Base-by-base conservation (phyloP, 2,113 vertebrate genomes). In the Phylloscopus whistleri region DNA sequence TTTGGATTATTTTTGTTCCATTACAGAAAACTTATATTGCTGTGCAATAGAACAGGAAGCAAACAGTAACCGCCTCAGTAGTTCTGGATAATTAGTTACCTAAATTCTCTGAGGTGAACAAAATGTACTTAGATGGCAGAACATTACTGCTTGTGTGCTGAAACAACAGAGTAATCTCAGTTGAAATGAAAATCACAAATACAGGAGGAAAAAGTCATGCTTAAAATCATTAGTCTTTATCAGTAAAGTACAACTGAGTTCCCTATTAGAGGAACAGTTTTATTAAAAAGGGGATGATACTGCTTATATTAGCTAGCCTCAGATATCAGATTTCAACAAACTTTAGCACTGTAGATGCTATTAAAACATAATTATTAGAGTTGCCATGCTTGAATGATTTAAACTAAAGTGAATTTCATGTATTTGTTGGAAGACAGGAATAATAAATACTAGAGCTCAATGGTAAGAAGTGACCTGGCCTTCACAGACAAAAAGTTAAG, bases 301-400 rank as follows among this genome's bases (percentile, higher is more conserved):
- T 94, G 97, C 97, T 96, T 97, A 91, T 95, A 98, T 98, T 97
- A 97, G 97, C 96, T 96, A 63, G 95, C 95, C 96, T 96, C 96
- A 97, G 95, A 97, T 98, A 98, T 97, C 97, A 98, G 98, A 98
- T 98, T 98, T 97, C 96, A 96, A 95, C 96, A 98, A 98, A 97
- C 97, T 98, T 98, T 95, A 96, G 87, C 97, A 81, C 91, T 80
- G 94, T 96, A 97, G 96, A 96, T 70, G 16, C 97, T 98, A 98
- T 98, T 98, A 98, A 98, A 98, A 98, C 96, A 97, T 98, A 97
- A 98, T 98, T 98, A 98, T 98, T 98, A 97, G 96, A 95, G 89
- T 76, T 97, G 97, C 96, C 97, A 98, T 93, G 98, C 98, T 96
- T 97, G 97, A 96, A 66, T 96, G 97, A 94, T 93, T 97, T 96